Percentiles rank a stretch among this genome's conserved stretches.
phyloP scores from a whole-genome alignment of 2,113 vertebrate genomes.

The Leucopternis melanops region DNA sequence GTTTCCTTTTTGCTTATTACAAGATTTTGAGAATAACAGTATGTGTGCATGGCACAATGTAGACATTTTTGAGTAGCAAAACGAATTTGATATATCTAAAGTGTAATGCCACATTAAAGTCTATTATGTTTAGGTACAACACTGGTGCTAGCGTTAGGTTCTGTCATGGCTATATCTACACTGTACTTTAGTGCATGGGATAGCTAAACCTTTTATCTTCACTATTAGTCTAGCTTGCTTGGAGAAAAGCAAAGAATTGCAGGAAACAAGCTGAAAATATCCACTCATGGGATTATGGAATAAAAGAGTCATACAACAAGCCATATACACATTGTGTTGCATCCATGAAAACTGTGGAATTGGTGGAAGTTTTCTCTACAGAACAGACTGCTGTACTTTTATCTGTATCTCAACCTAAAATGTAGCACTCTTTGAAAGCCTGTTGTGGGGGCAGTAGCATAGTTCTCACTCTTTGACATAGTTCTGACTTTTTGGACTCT shows the following conservation, averaged over 20 bases:
- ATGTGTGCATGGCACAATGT: not conserved
- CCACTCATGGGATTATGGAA: not conserved
- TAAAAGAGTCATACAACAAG: not conserved
- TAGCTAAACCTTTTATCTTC: not conserved
- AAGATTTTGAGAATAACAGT: not conserved
- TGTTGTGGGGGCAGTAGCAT: not conserved
- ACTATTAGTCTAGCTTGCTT: not conserved
- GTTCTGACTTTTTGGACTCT: not conserved
- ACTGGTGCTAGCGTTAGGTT: not conserved
- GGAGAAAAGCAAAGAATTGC: not conserved
- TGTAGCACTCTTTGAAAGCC: not conserved
- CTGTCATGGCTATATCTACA: not conserved
- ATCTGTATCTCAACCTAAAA: not conserved
- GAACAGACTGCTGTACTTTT: not conserved
- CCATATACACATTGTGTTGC: too few species aligned
- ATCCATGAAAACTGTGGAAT: not conserved
- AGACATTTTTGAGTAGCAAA: not conserved
- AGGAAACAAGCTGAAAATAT: not conserved
- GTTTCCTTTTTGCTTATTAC: not conserved
- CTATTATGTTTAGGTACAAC: not conserved
- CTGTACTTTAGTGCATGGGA: rapidly evolving
- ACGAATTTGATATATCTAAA: not conserved
- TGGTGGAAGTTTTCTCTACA: not conserved
- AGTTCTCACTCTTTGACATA: not conserved
- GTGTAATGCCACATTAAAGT: not conserved